phyloP scores from a whole-genome alignment of 2,888 invertebrate genomes.

The Mythimna albipuncta region DNA sequence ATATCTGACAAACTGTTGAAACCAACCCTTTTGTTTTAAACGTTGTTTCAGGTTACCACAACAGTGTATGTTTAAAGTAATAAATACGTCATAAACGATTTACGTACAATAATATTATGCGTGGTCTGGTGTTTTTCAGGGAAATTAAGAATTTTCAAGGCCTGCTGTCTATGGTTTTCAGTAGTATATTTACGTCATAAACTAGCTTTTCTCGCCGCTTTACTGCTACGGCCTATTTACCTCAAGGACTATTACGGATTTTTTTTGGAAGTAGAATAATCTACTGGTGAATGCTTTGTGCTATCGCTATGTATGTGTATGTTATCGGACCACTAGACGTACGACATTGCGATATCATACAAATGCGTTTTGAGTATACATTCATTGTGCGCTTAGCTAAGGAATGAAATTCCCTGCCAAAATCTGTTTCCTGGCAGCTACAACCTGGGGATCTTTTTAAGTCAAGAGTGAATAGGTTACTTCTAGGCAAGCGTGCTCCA shows the following conservation, averaged over 20 bases:
- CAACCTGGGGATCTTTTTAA: too few species aligned
- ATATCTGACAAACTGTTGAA: slow-evolving; percentile 7
- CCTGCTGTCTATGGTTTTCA: not conserved
- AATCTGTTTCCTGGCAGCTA: too few species aligned
- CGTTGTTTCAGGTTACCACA: not conserved
- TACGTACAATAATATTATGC: slow-evolving; percentile 11
- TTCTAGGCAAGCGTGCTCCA: too few species aligned
- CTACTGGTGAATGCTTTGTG: too few species aligned
- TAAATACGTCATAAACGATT: slow-evolving; percentile 14
- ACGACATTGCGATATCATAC: too few species aligned
- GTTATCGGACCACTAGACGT: too few species aligned
- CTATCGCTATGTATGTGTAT: too few species aligned
- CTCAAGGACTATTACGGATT: not conserved
- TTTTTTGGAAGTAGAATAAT: not conserved
- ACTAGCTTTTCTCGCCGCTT: not conserved
- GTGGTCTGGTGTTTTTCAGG: slow-evolving; percentile 20
- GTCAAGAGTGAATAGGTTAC: too few species aligned
- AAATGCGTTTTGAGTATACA: too few species aligned
- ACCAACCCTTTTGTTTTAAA: slow-evolving; percentile 1
- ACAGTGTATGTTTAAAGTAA: not conserved
- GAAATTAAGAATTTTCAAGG: slow-evolving; percentile 4
- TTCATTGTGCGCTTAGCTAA: too few species aligned
- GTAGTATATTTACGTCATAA: not conserved
- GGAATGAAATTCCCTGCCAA: too few species aligned
- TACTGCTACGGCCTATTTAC: not conserved